These are phyloP conservation scores for Hypolimnas misippus DNA, from an alignment of 2,888 invertebrate species.

Conservation along the genomic window DNA sequence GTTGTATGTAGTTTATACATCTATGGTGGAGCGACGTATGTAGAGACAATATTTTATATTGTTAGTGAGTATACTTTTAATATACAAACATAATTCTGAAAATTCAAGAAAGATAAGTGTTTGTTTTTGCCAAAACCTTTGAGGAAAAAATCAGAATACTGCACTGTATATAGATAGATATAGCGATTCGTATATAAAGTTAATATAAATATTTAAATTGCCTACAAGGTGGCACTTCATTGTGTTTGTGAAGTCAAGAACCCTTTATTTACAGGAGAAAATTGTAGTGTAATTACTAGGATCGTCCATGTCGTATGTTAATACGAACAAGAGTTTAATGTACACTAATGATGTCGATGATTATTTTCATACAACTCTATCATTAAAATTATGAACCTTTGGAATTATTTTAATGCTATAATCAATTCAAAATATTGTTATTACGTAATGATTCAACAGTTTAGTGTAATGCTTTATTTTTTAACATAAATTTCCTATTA, in stretches of 20 bases:
- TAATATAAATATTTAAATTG: conserved; percentile 41
- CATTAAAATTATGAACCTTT: conserved; percentile 17
- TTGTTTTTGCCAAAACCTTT: not conserved
- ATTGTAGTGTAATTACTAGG: conserved; percentile 37
- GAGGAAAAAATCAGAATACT: not conserved
- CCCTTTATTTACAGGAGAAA: conserved; percentile 43
- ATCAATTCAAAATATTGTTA: not conserved
- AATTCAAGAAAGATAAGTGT: not conserved
- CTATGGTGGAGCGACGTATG: too few species aligned
- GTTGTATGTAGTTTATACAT: too few species aligned
- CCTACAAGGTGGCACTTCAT: conserved; percentile 33
- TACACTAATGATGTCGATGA: conserved; percentile 15
- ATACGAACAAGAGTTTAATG: conserved; percentile 27
- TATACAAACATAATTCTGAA: not conserved
- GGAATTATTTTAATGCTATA: not conserved
- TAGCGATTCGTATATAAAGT: conserved; percentile 22
- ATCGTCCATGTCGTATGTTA: conserved; percentile 37
- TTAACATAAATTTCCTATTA: too few species aligned
- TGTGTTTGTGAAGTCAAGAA: conserved; percentile 42
- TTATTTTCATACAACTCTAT: conserved; percentile 17
- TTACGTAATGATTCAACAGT: not conserved
- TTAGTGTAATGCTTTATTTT: too few species aligned
- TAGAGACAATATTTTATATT: too few species aligned
- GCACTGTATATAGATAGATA: not conserved
- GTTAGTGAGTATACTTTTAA: too few species aligned